phyloP scores from a whole-genome alignment of 2,797 vertebrate species.

The Dipus sagitta region DNA sequence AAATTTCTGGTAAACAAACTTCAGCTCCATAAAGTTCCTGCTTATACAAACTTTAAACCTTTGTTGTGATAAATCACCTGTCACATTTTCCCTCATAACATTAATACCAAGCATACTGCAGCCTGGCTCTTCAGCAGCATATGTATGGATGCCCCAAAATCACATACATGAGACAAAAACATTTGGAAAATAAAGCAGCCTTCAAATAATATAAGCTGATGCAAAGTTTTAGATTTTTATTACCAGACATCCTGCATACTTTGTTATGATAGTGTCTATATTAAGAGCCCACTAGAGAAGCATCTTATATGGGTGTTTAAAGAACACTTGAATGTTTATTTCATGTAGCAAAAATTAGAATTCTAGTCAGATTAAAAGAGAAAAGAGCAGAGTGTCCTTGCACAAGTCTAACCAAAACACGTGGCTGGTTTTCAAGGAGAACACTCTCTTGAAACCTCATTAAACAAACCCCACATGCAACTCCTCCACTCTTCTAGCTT shows the following conservation, averaged over 20 bases:
- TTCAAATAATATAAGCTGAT: neutral
- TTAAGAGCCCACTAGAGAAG: conserved; percentile 59
- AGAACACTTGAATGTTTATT: conserved; percentile 43
- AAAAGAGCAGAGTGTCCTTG: neutral
- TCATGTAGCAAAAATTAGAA: conserved; percentile 47
- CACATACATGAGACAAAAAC: neutral
- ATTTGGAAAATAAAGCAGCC: neutral
- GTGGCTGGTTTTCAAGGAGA: conserved; percentile 17
- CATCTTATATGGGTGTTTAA: neutral
- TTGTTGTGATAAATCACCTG: neutral
- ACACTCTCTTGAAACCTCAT: conserved; percentile 39
- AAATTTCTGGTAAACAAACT: neutral
- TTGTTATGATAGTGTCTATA: neutral
- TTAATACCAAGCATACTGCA: neutral
- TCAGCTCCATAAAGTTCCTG: neutral
- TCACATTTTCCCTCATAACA: neutral
- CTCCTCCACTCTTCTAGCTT: neutral
- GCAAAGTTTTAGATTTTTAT: conserved; percentile 10
- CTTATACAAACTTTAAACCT: conserved; percentile 20
- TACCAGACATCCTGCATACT: conserved; percentile 12
- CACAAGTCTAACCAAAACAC: conserved; percentile 29
- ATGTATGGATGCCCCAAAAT: neutral
- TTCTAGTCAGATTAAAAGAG: conserved; percentile 45
- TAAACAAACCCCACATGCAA: neutral
- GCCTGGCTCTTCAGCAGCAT: neutral